A percentile compares a stretch with the other conserved stretches of the same genome.
These are phyloP conservation scores for Archegozetes longisetosus DNA, from an alignment of 1,140 invertebrate genomes.

Conservation along the genomic window DNA sequence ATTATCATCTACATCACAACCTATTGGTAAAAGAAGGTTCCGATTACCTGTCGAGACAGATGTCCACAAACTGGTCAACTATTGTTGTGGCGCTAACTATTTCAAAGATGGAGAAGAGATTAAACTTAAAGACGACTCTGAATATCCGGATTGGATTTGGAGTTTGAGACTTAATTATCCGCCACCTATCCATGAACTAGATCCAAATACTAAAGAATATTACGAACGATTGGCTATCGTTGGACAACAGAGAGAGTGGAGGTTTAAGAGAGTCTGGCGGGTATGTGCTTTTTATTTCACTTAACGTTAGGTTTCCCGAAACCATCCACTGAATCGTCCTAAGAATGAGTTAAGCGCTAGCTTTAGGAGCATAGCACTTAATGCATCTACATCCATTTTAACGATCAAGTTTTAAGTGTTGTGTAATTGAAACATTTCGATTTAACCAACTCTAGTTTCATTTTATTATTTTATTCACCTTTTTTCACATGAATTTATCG, in stretches of 20 bases:
- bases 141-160: slow-evolving; percentile 92
- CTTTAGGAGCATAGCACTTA: too few relatives aligned
- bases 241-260: slow-evolving; percentile 7
- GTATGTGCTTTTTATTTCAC: too few relatives aligned
- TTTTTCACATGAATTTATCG: not conserved
- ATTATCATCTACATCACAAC: too few relatives aligned
- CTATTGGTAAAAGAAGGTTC: slow-evolving; percentile 25
- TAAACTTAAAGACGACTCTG: slow-evolving; percentile 60
- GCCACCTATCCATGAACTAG: slow-evolving; percentile 49
- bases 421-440: too few relatives aligned
- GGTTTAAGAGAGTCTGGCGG: not conserved
- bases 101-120: slow-evolving; percentile 57
- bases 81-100: slow-evolving; percentile 73
- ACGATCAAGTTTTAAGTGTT: too few relatives aligned
- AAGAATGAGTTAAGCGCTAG: too few relatives aligned
- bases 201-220: slow-evolving; percentile 59
- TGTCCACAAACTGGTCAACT: slow-evolving; percentile 52
- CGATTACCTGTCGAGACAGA: slow-evolving; percentile 71
- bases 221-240: slow-evolving; percentile 40
- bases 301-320: too few relatives aligned
- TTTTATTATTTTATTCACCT: not conserved
- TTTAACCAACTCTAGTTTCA: slow-evolving; percentile 1
- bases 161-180: slow-evolving; percentile 40
- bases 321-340: too few relatives aligned
- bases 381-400: too few relatives aligned